Evolutionary conservation across 2,888 invertebrate species (phyloP), one percentile per base, ranked within the genome.

Genomic region (Hyppa rectilinea): DNA sequence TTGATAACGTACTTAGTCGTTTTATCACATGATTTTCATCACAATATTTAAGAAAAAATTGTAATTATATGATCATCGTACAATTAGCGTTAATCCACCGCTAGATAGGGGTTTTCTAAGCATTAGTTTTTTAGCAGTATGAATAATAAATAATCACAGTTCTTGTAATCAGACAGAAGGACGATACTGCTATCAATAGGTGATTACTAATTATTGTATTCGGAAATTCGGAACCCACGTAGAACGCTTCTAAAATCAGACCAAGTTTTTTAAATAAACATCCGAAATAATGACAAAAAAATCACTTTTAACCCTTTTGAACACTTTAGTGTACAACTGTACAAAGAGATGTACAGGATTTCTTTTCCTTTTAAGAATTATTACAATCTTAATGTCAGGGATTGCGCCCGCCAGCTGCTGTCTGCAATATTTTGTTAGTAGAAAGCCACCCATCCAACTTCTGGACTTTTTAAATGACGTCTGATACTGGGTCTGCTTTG

Each of bases 401-500:
- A 43, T 60, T 68, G 53, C 56, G 70, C 20, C 66, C 26, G 23
- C 70, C 82, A 82, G 71, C 68, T 82, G 82, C 52, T 67, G 74
- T 61, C 50, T 69, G 40, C 64, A 43, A 47, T 31, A 43, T 71
- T 23, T 56, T 64, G 29, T 61, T 66, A 50, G 45, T 50, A 17
- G 20, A 23, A 62, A 45, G 56, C 56, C 47, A 47, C 77, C 71
- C 78, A 77, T 71, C 60, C 36, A 52, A 65, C 50, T 56, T 77
- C 20, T 55, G 50, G 31, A 50, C 60, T 77, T 55, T 47, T 20
- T 56, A 43, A 52, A 76, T 71, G 20, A 65, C 23, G n/a, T 7
- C 34, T 10, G 12, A 49, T 45, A 50, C 10, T 49, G 7, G 9
- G 34, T 26, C 14, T 17, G 14, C 14, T 52, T 43, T 40, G 10